phyloP scores from a whole-genome alignment of 2,113 vertebrate species.

The Nerophis ophidion region DNA sequence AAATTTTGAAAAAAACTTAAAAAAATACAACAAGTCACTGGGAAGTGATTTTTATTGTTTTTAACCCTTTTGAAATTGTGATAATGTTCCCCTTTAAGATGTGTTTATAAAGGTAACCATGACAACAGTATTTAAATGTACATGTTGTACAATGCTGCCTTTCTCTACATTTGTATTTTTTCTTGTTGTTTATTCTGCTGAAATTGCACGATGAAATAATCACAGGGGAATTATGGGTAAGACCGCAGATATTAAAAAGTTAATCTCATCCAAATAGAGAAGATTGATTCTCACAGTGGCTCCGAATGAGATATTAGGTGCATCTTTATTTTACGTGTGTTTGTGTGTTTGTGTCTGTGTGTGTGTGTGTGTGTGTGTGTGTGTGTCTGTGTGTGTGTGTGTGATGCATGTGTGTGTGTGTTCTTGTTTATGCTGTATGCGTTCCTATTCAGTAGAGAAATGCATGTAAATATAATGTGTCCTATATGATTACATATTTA shows the following conservation, averaged over 20 bases:
- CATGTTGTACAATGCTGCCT: constrained; percentile 13
- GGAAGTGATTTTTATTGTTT: too few relatives aligned
- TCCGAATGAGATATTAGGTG: constrained; percentile 41
- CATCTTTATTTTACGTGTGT: constrained; percentile 8
- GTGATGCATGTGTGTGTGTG: constrained; percentile 1
- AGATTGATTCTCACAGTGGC: constrained; percentile 50
- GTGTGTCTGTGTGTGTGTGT: constrained; percentile 4
- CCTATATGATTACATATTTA: neutral
- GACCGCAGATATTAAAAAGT: constrained; percentile 69
- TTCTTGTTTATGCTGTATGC: neutral
- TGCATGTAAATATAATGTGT: neutral
- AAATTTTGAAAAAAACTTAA: too few relatives aligned
- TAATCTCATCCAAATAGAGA: constrained; percentile 64
- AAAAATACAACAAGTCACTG: too few relatives aligned
- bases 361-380: neutral
- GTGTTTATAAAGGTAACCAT: neutral
- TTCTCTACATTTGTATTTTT: constrained; percentile 1
- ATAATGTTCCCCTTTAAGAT: too few relatives aligned
- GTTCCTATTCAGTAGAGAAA: neutral
- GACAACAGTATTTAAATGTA: constrained; percentile 2
- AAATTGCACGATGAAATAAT: constrained; percentile 49
- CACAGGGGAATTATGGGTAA: constrained; percentile 58
- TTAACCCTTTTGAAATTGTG: too few relatives aligned
- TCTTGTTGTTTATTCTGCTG: constrained; percentile 26
- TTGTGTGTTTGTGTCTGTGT: neutral